Base-by-base conservation (phyloP, 2,113 vertebrate genomes). In the Gobio gobio region DNA sequence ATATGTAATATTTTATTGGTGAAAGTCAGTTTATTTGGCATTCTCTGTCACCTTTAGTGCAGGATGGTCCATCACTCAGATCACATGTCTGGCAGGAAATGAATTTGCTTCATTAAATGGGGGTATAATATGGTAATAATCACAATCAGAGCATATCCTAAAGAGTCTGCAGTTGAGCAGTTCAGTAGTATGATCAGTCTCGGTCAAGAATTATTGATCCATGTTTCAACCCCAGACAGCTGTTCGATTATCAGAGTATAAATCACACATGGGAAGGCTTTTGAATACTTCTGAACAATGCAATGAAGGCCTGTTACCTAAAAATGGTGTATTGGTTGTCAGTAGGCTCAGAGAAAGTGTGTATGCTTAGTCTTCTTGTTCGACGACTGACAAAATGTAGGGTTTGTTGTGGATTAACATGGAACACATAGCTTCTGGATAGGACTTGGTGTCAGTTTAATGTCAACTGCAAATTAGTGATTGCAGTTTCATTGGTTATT, bases 161-260 rank as follows among this genome's bases (percentile, higher is more conserved):
- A 79, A 63, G 14, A 86, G 86, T 84, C 85, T 87, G 85, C 90
- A 88, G 56, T 79, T 61, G 22, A 76, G 59, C 47, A 45, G 81
- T 88, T 90, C 86, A 90, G 77, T 89, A 81, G 77, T 89, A 78
- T 87, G 88, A 87, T 91, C 88, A 86, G 88, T 84, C 83, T 84
- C 29, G 14, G 3, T 43, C 83, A 86, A 49, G 82, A 90, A 4
- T 56, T 82, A 59, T 79, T 78, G 47, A 89, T 72, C 85, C 51
- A 43, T 49, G 66, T 88, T 86, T 56, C 10, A 22, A 58, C 22
- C 77, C 33, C 22, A 47, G 70, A 84, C 63, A 82, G 73, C 20
- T 29, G 58, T 66, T 82, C 54, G 9, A 20, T 68, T 84, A 20
- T 40, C 26, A 49, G 45, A 43, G 7, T 36, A 20, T 49, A 47